Evolutionary conservation across 2,797 vertebrate genomes (phyloP).

Genomic region (Sebastes hopkinsi): DNA sequence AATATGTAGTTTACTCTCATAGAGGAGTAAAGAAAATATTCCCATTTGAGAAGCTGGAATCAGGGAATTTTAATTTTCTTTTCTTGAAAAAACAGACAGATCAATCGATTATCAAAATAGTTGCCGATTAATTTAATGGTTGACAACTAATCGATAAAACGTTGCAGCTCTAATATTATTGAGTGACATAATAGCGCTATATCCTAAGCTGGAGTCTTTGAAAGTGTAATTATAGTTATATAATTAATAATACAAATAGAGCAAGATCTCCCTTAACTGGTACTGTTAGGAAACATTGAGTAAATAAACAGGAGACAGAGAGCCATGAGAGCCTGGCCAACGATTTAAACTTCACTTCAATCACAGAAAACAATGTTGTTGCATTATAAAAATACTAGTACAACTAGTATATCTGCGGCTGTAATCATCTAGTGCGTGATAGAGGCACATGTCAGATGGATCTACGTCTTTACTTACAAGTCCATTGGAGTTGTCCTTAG

Average conservation of each 20-base stretch:
- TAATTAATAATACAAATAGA: not conserved
- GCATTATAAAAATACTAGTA: not conserved
- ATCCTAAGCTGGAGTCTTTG: not conserved
- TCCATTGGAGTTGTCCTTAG: constrained; percentile 92
- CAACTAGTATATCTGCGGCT: not conserved
- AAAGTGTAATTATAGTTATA: not conserved
- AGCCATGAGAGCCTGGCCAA: not conserved
- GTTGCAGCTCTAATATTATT: not conserved
- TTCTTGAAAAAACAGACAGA: too few species aligned
- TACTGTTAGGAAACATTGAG: not conserved
- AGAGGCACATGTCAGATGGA: not conserved
- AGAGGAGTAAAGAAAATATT: too few species aligned
- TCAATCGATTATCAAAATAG: too few species aligned
- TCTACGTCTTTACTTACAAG: constrained; percentile 91
- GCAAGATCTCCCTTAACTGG: not conserved
- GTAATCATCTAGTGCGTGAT: not conserved
- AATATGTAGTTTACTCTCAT: too few species aligned
- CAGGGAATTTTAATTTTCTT: too few species aligned
- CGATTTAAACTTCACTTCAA: not conserved
- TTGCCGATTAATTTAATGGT: too few species aligned
- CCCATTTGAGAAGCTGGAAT: too few species aligned
- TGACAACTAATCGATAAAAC: too few species aligned
- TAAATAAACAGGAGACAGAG: not conserved
- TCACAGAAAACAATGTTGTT: not conserved
- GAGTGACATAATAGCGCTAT: not conserved